Evolutionary conservation across 2,113 vertebrate genomes (phyloP), one percentile per base, ranked within the genome.

Genomic region (Plecotus auritus): DNA sequence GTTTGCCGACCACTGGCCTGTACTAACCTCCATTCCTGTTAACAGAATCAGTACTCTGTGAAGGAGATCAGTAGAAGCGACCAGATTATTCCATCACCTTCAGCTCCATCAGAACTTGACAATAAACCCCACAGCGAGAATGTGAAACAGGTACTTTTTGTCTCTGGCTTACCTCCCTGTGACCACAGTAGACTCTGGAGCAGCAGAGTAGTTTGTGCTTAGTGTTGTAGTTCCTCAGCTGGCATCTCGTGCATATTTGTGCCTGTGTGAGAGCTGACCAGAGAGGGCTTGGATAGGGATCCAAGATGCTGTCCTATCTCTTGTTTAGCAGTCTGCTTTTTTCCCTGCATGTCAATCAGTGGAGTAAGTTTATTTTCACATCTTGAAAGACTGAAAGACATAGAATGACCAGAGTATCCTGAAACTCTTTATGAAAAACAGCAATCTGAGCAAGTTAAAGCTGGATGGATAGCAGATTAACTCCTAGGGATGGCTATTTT

Each of bases 101-200:
- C 97, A 73, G 54, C 81, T 92, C n/a, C 77, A 47, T 97, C 97
- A 67, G 97, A 95, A 81, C 95, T 97, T 92, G 94, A 80, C 92
- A 97, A 97, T 91, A 97, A 94, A 97, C 98, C 98, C 92, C 93
- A 97, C 88, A 98, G 96, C 35, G 98, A 98, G 88, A 96, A 84
- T 73, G 96, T 96, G 84, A 98, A 95, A 97, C 98, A 99, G 98
- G 98, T 99, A 98, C 84, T 95, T 90, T 81, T 82, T 83, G 49
- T 86, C 20, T 90, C 74, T 91, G 30, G 54, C 69, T 92, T 93
- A 72, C 35, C 56, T 64, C 51, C 37, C 35, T 64, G 20, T 69
- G 49, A 69, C 37, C 37, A 49, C 37, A 28, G 0, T 59, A 3
- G 20, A 56, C 73, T 78, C 12, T 76, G 35, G 64, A 80, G 28